Conservation (phyloP, 2,888 invertebrate genomes). For the Spodoptera littoralis region DNA sequence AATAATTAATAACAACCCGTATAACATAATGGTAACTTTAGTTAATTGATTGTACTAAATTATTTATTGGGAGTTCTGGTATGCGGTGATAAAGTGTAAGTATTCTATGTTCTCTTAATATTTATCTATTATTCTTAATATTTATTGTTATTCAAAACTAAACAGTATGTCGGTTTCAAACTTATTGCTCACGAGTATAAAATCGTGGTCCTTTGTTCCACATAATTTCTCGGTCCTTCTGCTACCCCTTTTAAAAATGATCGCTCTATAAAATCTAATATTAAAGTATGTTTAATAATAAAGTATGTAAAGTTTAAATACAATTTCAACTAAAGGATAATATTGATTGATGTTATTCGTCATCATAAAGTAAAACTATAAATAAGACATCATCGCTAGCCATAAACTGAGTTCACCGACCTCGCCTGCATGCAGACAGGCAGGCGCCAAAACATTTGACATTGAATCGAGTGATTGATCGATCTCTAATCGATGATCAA, state of each 20-base stretch:
- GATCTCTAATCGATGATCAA: slow-evolving; percentile 67
- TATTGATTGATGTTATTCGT: too few relatives aligned
- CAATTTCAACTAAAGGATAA: too few relatives aligned
- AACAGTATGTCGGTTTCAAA: too few relatives aligned
- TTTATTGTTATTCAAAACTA: too few relatives aligned
- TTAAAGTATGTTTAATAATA: too few relatives aligned
- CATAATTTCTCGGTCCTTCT: too few relatives aligned
- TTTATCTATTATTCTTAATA: too few relatives aligned
- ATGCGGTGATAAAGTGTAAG: slow-evolving; percentile 34
- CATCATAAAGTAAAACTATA: slow-evolving; percentile 21
- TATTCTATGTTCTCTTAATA: slow-evolving; percentile 14
- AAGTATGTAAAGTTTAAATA: too few relatives aligned
- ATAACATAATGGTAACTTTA: slow-evolving; percentile 61
- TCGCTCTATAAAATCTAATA: too few relatives aligned
- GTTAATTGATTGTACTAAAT: slow-evolving; percentile 64
- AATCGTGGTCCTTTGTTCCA: too few relatives aligned
- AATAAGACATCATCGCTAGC: slow-evolving; percentile 39
- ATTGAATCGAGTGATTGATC: slow-evolving; percentile 77
- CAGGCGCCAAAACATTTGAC: slow-evolving; percentile 77
- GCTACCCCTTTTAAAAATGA: too few relatives aligned
- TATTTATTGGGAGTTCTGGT: slow-evolving; percentile 58
- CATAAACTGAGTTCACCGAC: slow-evolving; percentile 67
- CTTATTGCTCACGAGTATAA: not conserved
- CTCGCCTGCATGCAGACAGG: slow-evolving; percentile 75
- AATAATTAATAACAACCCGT: slow-evolving; percentile 66